A percentile compares a stretch with the other conserved stretches of the same genome.
Evolutionary conservation across 2,797 vertebrate genomes (phyloP).

Genomic region (Rhinatrema bivittatum): DNA sequence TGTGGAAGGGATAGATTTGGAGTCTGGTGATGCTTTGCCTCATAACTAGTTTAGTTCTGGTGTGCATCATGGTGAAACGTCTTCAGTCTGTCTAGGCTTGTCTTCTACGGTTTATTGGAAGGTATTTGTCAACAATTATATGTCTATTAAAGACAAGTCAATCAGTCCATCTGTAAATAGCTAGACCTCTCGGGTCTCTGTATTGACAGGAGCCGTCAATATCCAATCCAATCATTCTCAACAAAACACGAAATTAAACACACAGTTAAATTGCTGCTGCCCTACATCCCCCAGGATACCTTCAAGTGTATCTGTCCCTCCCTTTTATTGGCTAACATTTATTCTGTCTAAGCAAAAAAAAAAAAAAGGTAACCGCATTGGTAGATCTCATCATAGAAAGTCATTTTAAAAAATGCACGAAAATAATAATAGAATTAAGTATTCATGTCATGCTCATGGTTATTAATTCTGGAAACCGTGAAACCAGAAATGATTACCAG

Average conservation of each 20-base stretch:
- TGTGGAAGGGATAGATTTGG: too few relatives aligned
- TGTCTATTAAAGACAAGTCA: conserved; percentile 98
- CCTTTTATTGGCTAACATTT: conserved; percentile 17
- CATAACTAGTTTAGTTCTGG: too few relatives aligned
- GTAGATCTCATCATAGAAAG: conserved; percentile 12
- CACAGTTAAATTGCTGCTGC: conserved; percentile 54
- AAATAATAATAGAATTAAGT: conserved; percentile 30
- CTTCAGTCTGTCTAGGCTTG: conserved; percentile 37
- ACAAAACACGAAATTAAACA: conserved; percentile 63
- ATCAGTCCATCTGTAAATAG: conserved; percentile 88
- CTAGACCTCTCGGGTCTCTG: conserved; percentile 72
- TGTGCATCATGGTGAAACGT: too few relatives aligned
- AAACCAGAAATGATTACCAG: conserved; percentile 36
- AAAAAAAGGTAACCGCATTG: not conserved
- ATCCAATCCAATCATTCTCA: conserved; percentile 78
- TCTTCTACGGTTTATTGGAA: conserved; percentile 83
- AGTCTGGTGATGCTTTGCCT: too few relatives aligned
- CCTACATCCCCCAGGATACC: conserved; percentile 22
- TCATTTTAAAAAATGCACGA: conserved; percentile 9
- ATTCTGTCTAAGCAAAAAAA: conserved; percentile 29
- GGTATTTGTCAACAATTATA: conserved; percentile 98
- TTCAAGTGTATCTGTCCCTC: not conserved
- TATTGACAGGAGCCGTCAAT: conserved; percentile 90
- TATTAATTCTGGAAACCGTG: conserved; percentile 27
- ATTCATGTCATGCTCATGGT: conserved; percentile 16